phyloP scores from a whole-genome alignment of 2,113 vertebrate genomes.

The Nicator chloris region DNA sequence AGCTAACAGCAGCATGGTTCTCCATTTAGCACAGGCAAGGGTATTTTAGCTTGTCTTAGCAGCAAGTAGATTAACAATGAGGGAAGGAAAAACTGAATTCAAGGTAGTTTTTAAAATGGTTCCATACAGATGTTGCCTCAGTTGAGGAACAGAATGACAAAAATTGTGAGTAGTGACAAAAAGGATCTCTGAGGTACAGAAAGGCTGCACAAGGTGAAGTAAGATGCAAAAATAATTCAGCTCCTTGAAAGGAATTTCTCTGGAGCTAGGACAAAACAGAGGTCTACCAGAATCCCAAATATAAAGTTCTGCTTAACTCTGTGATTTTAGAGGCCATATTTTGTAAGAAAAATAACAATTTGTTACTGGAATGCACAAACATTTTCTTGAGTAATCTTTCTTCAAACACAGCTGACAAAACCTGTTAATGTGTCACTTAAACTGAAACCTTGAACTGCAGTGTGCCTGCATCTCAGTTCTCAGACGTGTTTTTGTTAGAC shows the following conservation, averaged over 20 bases:
- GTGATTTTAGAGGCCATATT: not conserved
- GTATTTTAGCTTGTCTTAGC: not conserved
- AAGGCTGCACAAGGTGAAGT: not conserved
- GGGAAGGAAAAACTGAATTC: not conserved
- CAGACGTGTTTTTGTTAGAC: not conserved
- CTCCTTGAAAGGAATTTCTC: not conserved
- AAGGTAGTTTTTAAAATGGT: not conserved
- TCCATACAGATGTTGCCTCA: not conserved
- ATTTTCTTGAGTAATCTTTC: slow-evolving; percentile 59
- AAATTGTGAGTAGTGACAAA: not conserved
- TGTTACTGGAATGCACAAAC: slow-evolving; percentile 32
- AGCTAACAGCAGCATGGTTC: not conserved
- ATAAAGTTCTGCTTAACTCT: not conserved
- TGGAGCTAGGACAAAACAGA: not conserved
- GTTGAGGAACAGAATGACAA: not conserved
- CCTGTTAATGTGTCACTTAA: slow-evolving; percentile 59
- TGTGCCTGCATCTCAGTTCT: not conserved
- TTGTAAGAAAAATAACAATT: not conserved
- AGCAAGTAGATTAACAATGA: not conserved
- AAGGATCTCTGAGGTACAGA: not conserved
- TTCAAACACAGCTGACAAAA: slow-evolving; percentile 58
- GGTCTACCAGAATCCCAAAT: not conserved
- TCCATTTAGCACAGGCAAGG: not conserved
- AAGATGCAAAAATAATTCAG: not conserved
- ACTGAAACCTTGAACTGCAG: slow-evolving; percentile 39